phyloP scores from a whole-genome alignment of 37 sponge, comb jelly and placozoan species.

The Chondrosia reniformis region DNA sequence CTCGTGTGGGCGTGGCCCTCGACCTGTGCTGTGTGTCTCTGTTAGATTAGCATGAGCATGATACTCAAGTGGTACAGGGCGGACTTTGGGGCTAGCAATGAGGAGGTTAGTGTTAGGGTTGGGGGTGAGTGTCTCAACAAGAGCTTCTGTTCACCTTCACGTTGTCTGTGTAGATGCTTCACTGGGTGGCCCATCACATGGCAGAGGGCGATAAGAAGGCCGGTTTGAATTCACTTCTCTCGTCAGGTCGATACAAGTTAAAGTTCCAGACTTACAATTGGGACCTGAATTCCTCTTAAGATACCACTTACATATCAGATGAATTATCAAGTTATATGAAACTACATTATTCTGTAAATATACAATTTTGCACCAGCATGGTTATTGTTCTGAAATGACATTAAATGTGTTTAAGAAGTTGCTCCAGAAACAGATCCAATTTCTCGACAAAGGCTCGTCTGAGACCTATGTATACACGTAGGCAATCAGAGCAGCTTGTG shows the following conservation, averaged over 20 bases:
- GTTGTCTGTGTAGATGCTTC: conserved; percentile 21
- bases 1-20: not conserved
- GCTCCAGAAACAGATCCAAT: no score
- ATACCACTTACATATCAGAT: no score
- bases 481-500: no score
- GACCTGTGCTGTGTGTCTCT: not conserved
- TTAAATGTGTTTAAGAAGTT: no score
- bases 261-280: conserved; percentile 79
- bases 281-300: conserved; percentile 71
- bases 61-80: conserved; percentile 95
- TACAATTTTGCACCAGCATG: no score
- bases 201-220: conserved; percentile 48
- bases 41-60: conserved; percentile 56
- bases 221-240: conserved; percentile 18
- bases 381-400: no score
- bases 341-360: no score
- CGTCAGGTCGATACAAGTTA: conserved; percentile 36
- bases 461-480: no score
- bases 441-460: no score
- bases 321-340: no score
- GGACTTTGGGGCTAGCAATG: conserved; percentile 83
- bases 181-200: conserved; percentile 45
- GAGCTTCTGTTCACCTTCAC: not conserved
- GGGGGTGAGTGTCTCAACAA: not conserved
- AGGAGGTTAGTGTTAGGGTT: conserved; percentile 45